phyloP scores from a whole-genome alignment of 2,113 vertebrate species.

The Mesitornis unicolor region DNA sequence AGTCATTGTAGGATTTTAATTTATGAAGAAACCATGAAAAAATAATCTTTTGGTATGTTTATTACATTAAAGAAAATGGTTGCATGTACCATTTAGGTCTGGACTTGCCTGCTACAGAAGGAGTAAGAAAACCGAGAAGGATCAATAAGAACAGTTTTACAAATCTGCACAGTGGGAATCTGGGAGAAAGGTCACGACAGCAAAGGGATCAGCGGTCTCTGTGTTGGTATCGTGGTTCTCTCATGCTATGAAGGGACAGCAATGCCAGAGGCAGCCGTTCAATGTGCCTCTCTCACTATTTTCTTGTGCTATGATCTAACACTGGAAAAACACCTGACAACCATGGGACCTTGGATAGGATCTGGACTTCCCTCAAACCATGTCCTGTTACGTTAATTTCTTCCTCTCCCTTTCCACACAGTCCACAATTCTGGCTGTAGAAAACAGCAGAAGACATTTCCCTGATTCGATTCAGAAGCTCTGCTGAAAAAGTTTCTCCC shows the following conservation, averaged over 20 bases:
- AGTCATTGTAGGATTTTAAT: no score
- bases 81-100: neutral
- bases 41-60: neutral
- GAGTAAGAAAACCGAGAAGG: neutral
- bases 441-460: neutral
- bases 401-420: neutral
- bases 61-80: neutral
- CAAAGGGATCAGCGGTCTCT: rapidly evolving
- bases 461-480: neutral
- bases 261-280: no score
- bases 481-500: neutral
- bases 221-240: neutral
- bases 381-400: neutral
- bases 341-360: neutral
- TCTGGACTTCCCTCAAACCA: neutral
- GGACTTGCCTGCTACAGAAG: neutral
- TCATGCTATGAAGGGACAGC: neutral
- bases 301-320: neutral
- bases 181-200: neutral
- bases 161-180: neutral
- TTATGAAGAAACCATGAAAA: neutral
- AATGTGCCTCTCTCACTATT: neutral
- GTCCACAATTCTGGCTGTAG: neutral
- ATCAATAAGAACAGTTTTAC: neutral
- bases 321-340: neutral